Conservation (phyloP, 2,888 invertebrate genomes). For the Lumbricus terrestris region DNA sequence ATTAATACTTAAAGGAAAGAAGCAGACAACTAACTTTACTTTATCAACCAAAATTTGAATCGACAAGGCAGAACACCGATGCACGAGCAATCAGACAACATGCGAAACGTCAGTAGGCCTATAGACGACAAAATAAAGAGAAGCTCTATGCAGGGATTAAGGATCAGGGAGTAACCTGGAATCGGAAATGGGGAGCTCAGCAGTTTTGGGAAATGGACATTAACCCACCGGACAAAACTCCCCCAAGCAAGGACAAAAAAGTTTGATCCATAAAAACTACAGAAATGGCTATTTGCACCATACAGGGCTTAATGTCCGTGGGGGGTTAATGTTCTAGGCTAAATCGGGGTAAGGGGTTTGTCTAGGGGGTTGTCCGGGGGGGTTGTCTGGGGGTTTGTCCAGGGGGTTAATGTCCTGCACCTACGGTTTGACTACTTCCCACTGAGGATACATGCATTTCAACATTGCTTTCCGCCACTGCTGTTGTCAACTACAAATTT, state of each 20-base stretch:
- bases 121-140: not conserved
- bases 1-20: not conserved
- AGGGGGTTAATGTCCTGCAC: not conserved
- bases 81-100: not conserved
- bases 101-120: not conserved
- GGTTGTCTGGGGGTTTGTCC: too few relatives aligned
- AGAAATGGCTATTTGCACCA: too few relatives aligned
- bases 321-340: too few relatives aligned
- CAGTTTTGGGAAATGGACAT: too few relatives aligned
- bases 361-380: too few relatives aligned
- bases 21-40: not conserved
- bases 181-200: not conserved
- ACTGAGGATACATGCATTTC: not conserved
- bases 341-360: too few relatives aligned
- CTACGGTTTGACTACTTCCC: not conserved
- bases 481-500: not conserved
- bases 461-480: not conserved
- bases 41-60: not conserved
- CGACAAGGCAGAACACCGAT: not conserved
- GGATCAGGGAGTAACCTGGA: not conserved
- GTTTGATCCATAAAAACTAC: too few relatives aligned
- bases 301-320: too few relatives aligned
- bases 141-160: not conserved
- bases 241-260: too few relatives aligned
- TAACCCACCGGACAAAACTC: too few relatives aligned